Conservation (phyloP, 2,888 invertebrate genomes). For the Drosophila demipolita region DNA sequence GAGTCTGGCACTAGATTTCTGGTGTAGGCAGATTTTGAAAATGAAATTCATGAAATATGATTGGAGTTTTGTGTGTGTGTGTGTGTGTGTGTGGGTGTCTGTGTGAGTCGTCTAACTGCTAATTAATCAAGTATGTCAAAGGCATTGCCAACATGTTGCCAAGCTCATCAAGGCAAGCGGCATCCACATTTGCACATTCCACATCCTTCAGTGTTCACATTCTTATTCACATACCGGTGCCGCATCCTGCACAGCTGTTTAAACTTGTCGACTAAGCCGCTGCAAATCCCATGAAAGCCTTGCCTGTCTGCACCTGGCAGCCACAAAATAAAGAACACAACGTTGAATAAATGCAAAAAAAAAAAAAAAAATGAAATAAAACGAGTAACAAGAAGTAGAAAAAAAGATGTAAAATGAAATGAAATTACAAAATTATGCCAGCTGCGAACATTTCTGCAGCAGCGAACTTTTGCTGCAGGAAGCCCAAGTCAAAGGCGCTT, state of each 20-base stretch:
- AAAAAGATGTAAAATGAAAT: conserved; percentile 54
- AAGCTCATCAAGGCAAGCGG: conserved; percentile 26
- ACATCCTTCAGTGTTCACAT: conserved; percentile 10
- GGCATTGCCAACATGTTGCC: conserved; percentile 50
- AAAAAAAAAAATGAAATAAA: conserved; percentile 23
- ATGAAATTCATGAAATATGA: conserved; percentile 52
- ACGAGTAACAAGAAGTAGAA: conserved; percentile 8
- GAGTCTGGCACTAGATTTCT: conserved; percentile 18
- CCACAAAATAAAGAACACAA: conserved; percentile 13
- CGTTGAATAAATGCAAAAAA: conserved; percentile 31
- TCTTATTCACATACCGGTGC: conserved; percentile 22
- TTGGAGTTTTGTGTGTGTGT: conserved; percentile 20
- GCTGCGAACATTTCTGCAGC: conserved; percentile 56
- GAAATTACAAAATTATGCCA: conserved; percentile 79
- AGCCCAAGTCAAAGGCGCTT: conserved; percentile 53
- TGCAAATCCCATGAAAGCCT: conserved; percentile 71
- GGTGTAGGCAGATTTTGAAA: conserved; percentile 26
- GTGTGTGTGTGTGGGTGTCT: neutral
- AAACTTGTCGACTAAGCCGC: conserved; percentile 72
- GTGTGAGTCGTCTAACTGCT: conserved; percentile 36
- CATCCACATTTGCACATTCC: conserved; percentile 13
- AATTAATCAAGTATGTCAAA: conserved; percentile 63
- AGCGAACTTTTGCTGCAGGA: conserved; percentile 27
- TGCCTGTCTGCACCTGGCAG: conserved; percentile 72
- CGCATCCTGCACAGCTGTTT: conserved; percentile 61